Evolutionary conservation across 2,113 vertebrate genomes (phyloP).

Genomic region (Istiophorus platypterus): DNA sequence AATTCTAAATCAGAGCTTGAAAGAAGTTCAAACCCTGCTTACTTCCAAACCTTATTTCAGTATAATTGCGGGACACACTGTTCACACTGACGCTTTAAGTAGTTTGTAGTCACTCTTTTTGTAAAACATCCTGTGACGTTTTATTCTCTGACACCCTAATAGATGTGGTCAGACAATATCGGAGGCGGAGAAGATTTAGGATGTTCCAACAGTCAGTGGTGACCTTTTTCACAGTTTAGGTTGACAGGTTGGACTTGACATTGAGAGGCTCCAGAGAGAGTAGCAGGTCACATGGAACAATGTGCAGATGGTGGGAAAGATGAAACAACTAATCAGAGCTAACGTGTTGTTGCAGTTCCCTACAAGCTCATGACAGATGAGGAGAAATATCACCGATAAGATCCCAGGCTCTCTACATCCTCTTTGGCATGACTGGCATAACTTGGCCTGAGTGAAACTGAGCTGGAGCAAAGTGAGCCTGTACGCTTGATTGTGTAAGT

Average conservation of each 20-base stretch:
- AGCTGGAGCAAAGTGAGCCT: conserved; percentile 21
- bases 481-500: conserved; percentile 30
- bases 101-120: not conserved
- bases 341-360: conserved; percentile 60
- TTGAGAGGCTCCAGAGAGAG: conserved; percentile 7
- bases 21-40: no score
- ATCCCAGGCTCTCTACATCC: conserved; percentile 57
- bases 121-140: not conserved
- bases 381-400: conserved; percentile 24
- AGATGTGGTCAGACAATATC: conserved; percentile 20
- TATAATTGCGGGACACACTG: not conserved
- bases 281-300: conserved; percentile 31
- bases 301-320: conserved; percentile 48
- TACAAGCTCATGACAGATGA: conserved; percentile 62
- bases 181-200: not conserved
- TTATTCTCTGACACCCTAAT: not conserved
- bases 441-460: conserved; percentile 56
- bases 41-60: no score
- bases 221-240: conserved; percentile 7
- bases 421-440: conserved; percentile 53
- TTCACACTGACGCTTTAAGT: not conserved
- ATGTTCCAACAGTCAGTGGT: conserved; percentile 3
- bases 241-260: conserved; percentile 20
- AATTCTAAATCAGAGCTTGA: not conserved
- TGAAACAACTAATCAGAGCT: conserved; percentile 48